A percentile compares a stretch with the other conserved stretches of the same genome.
Conservation (phyloP, 2,888 invertebrate species). For the Podotricha telesiphe region DNA sequence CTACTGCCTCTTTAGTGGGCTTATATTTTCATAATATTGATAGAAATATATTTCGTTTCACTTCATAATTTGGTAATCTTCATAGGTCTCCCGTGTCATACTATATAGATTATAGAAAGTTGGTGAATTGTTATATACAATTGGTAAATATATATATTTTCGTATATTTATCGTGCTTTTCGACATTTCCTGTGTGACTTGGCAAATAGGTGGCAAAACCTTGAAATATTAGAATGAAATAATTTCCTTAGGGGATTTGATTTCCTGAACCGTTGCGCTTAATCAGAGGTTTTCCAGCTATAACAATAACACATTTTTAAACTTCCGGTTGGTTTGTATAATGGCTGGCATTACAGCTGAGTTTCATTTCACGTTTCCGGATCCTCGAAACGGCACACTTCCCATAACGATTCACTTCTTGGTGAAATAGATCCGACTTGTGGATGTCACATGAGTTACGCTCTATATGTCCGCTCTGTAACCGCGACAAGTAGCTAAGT, state of each 20-base stretch:
- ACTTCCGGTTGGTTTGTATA: neutral
- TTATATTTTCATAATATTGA: too few relatives aligned
- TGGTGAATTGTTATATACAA: too few relatives aligned
- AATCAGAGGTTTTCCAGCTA: neutral
- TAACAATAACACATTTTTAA: neutral
- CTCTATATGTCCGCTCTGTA: conserved; percentile 38
- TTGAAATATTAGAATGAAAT: too few relatives aligned
- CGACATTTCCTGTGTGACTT: too few relatives aligned
- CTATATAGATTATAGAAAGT: too few relatives aligned
- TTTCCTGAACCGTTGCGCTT: neutral
- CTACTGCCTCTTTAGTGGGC: too few relatives aligned
- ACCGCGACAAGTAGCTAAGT: conserved; percentile 41
- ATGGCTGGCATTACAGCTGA: neutral
- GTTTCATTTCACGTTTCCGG: neutral
- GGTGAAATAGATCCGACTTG: conserved; percentile 38
- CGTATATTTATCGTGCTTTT: too few relatives aligned
- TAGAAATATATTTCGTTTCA: too few relatives aligned
- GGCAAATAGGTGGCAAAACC: too few relatives aligned
- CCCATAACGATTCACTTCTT: conserved; percentile 8
- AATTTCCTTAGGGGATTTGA: neutral
- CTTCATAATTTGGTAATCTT: too few relatives aligned
- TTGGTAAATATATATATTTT: too few relatives aligned
- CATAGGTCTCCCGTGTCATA: too few relatives aligned
- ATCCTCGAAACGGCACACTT: neutral
- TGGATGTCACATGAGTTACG: conserved; percentile 40